Evolutionary conservation across 2,113 vertebrate genomes (phyloP), one percentile per base, ranked within the genome.

Genomic region (Neogobius melanostomus): DNA sequence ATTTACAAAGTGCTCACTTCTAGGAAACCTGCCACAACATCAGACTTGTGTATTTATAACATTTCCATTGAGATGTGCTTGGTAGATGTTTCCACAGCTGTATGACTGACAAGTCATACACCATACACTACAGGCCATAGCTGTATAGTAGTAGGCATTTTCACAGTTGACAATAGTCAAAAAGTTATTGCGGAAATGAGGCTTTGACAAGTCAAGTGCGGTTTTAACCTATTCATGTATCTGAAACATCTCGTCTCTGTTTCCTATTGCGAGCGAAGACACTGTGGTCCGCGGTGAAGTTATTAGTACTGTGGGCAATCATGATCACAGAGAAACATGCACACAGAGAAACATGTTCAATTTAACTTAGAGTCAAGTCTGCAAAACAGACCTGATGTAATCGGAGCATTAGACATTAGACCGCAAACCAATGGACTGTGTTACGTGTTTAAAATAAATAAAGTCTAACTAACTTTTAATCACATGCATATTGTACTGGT

Each of bases 1-100:
- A 45, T 45, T 61, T 61, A 61, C 59, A 61, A 43, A 61, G 14
- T 44, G 42, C 9, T 61, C 59, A 61, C 59, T 61, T 61, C 59
- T 2, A 61, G 14, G 42, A 61, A 61, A 61, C 9, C 42, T 61
- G 59, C 42, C 49, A 14, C 11, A 51, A 51, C 49, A 10, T n/a
- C 42, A 44, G 42, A 9, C 15, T 45, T 61, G 7, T 7, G 14
- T 61, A 44, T 61, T 61, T 43, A 16, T 44, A 44, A 45, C 59
- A 9, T 61, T 61, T 61, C 59, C 59, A 61, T 7, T 45, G 59
- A 16, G 14, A 61, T 61, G 59, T 43, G 14, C 36, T 61, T 42
- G 56, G 59, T n/a, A 61, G 59, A 44, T 61, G 59, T 61, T 57
- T 61, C 59, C 59, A 44, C 59, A 44, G 10, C 59, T 45, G 9